phyloP scores from a whole-genome alignment of 2,113 vertebrate species.

The Mormyrus iriodes region DNA sequence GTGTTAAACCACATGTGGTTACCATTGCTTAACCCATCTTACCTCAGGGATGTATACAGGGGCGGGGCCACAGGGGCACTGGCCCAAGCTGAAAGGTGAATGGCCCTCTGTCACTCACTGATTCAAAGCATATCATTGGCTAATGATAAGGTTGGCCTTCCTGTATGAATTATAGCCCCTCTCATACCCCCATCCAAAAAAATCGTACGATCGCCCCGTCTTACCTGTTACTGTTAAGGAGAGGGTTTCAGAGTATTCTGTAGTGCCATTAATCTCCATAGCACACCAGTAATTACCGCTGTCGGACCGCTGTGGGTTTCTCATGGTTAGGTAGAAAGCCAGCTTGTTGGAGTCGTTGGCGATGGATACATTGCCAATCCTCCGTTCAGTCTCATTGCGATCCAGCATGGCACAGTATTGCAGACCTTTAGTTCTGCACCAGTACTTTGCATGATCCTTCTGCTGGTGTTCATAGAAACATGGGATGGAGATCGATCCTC shows the following conservation, averaged over 20 bases:
- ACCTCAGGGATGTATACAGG: not conserved
- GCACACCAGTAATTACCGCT: not conserved
- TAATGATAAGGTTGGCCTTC: not conserved
- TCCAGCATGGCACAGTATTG: not conserved
- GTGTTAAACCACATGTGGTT: not conserved
- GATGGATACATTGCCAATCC: not conserved
- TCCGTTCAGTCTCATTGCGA: not conserved
- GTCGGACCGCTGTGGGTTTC: not conserved
- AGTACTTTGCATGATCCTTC: constrained; percentile 24
- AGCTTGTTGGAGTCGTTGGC: not conserved
- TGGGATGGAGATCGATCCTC: constrained; percentile 22
- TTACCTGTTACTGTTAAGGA: not conserved
- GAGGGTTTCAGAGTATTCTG: not conserved
- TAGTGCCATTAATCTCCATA: not conserved
- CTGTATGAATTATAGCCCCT: not conserved
- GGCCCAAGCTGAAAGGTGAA: not conserved
- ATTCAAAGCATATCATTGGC: not conserved
- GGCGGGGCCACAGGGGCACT: not conserved
- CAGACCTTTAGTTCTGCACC: not conserved
- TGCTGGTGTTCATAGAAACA: constrained; percentile 22
- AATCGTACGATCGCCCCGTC: not conserved
- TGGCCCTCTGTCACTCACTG: not conserved
- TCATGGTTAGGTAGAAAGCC: not conserved
- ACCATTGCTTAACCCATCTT: not conserved
- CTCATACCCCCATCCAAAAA: not conserved